A percentile compares a stretch with the other conserved stretches of the same genome.
phyloP scores from a whole-genome alignment of 1,140 invertebrate genomes.

The Eriocheir sinensis region DNA sequence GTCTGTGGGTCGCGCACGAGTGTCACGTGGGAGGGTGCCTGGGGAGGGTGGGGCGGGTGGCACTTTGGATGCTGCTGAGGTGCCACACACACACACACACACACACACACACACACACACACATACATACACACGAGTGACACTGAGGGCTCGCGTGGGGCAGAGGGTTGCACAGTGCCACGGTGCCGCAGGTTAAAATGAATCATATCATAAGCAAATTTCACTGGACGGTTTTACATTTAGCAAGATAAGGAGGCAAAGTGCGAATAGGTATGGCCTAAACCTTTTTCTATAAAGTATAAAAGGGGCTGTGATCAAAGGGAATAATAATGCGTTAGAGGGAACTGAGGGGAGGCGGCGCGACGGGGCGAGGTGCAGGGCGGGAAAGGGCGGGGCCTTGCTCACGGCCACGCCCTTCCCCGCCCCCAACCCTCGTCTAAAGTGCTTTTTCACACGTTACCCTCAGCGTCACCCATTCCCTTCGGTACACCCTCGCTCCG shows the following conservation, averaged over 20 bases:
- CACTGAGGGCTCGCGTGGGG: no score
- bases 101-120: not conserved
- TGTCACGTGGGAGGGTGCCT: not conserved
- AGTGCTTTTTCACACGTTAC: slow-evolving; percentile 1
- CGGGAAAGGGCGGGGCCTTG: not conserved
- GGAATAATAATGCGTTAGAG: not conserved
- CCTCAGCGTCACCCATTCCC: not conserved
- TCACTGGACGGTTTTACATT: no score
- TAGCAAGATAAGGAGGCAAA: no score
- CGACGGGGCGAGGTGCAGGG: not conserved
- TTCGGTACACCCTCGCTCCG: not conserved
- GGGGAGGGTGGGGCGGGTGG: not conserved
- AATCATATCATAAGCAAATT: no score
- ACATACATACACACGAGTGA: not conserved
- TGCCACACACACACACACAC: slow-evolving; percentile 9
- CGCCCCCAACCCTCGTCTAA: not conserved
- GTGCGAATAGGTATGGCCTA: no score
- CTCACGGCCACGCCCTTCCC: not conserved
- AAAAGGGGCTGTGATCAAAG: no score
- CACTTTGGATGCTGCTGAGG: not conserved
- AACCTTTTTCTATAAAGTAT: no score
- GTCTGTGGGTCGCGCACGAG: not conserved
- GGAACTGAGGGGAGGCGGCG: not conserved
- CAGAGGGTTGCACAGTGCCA: not conserved
- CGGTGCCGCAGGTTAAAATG: not conserved